These are phyloP conservation scores for Bujurquina vittata DNA, from an alignment of 2,113 vertebrate genomes.

Conservation along the genomic window DNA sequence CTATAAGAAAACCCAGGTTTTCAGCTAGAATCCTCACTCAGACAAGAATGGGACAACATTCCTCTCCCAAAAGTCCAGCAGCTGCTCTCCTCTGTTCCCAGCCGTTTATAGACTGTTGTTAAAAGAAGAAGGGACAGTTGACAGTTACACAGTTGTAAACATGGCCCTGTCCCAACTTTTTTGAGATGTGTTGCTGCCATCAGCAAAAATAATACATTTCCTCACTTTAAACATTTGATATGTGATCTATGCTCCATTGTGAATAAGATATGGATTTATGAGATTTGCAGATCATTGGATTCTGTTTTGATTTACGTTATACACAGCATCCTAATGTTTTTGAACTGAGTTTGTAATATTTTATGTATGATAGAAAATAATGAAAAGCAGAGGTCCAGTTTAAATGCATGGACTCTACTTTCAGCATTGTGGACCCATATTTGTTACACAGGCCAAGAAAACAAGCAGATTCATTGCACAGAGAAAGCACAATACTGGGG, in stretches of 20 bases:
- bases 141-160: background rate
- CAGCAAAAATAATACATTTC: background rate
- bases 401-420: background rate
- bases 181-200: background rate
- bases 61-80: background rate
- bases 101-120: background rate
- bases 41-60: background rate
- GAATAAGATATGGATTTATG: background rate
- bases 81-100: background rate
- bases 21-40: background rate
- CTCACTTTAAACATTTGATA: background rate
- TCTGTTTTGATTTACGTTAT: background rate
- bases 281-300: background rate
- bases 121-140: background rate
- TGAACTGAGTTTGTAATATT: background rate
- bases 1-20: background rate
- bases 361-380: background rate
- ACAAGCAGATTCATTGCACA: background rate
- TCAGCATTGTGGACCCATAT: background rate
- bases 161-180: background rate
- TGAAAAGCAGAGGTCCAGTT: no score
- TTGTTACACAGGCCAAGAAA: background rate
- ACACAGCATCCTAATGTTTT: background rate
- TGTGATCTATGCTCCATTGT: background rate
- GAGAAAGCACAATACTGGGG: conserved; percentile 14